These are phyloP conservation scores for Timandra comae DNA, from an alignment of 2,888 invertebrate species.

Conservation along the genomic window DNA sequence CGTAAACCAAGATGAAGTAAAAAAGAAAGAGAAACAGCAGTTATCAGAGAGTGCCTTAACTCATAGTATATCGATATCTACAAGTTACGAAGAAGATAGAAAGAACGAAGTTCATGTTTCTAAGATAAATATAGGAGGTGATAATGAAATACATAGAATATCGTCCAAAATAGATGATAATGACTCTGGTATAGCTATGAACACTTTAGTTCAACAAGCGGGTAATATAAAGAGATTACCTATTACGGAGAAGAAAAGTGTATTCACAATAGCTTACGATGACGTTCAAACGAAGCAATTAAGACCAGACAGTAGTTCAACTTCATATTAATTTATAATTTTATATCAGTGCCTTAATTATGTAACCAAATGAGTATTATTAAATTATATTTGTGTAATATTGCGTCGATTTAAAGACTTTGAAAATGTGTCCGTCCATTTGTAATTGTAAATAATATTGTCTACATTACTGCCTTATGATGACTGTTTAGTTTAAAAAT, in stretches of 20 bases:
- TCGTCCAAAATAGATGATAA: constrained; percentile 78
- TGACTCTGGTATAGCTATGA: constrained; percentile 88
- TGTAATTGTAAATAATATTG: constrained; percentile 26
- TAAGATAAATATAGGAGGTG: constrained; percentile 69
- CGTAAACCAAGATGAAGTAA: constrained; percentile 66
- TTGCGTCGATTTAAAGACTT: constrained; percentile 19
- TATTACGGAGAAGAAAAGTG: constrained; percentile 91
- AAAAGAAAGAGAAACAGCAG: constrained; percentile 39
- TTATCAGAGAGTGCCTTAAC: constrained; percentile 62
- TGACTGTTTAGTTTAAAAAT: constrained; percentile 39
- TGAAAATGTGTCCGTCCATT: constrained; percentile 24
- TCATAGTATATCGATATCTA: constrained; percentile 66
- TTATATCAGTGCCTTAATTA: constrained; percentile 49
- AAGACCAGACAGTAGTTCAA: constrained; percentile 86
- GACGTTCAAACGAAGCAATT: constrained; percentile 91
- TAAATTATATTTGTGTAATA: constrained; percentile 35
- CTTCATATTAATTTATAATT: constrained; percentile 67
- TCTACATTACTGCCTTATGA: constrained; percentile 26
- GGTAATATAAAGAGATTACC: constrained; percentile 79
- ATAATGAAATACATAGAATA: constrained; percentile 41
- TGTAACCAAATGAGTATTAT: constrained; percentile 30
- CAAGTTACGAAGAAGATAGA: constrained; percentile 54
- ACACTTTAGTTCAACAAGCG: constrained; percentile 71
- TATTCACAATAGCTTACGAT: constrained; percentile 94
- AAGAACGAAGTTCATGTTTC: constrained; percentile 75